Evolutionary conservation across 2,113 vertebrate species (phyloP), one percentile per base, ranked within the genome.

Genomic region (Heteronetta atricapilla): DNA sequence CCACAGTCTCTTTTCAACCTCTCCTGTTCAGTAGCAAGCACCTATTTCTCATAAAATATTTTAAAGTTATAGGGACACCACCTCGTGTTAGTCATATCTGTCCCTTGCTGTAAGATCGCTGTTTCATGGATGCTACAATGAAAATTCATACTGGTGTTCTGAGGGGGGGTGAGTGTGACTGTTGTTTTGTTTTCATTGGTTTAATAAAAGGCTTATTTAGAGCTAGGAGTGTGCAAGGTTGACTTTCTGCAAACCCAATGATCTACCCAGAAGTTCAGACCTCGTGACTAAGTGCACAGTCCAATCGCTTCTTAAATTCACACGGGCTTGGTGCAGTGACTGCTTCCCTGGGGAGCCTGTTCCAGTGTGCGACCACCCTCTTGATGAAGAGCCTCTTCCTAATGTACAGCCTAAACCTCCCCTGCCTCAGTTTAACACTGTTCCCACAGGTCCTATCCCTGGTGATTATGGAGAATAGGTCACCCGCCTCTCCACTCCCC

Each of bases 1-100:
- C 22, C 13, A 25, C 0, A 0, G 63, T 26, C 52, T 59, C 33
- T 67, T 15, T 33, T 46, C 60, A 36, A 62, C 21, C 13, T 12
- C 16, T 50, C 7, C 33, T 76, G 22, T 79, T 48, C 33, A 53
- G 29, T 40, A 77, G 34, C 8, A 78, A 67, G 16, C 1, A 1
- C 6, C 55, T 53, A 8, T 44, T 66, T 64, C n/a, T 84, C 33
- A 19, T 44, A n/a, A 44, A 17, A 50, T 38, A 26, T 38, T 53
- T 53, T 53, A 26, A 38, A 52, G 20, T 34, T 50, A 36, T 18
- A 5, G 21, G 60, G 23, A 63, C 10, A 38, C 23, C 23, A 38
- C 34, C 34, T 38, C 6, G 6, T 18, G 26, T 63, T 25, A 63
- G 36, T 38, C 36, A 17, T 36, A 63, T 63, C 10, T 38, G 13